Base-by-base conservation (phyloP, 2,888 invertebrate species). In the Schizotus pectinicornis region DNA sequence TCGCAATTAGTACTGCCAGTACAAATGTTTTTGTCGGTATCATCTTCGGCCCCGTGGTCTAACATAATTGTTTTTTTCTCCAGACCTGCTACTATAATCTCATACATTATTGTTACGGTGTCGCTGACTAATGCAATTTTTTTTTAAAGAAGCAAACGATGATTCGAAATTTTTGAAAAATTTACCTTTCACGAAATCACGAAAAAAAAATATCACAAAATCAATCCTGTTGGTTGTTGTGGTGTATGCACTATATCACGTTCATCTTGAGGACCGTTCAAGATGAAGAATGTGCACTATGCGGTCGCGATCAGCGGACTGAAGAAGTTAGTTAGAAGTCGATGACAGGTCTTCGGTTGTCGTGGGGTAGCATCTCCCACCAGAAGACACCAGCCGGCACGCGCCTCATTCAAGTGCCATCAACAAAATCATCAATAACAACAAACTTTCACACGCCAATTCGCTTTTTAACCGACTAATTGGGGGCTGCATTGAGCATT, bases 381-480 rank as follows among this genome's bases (percentile, higher is more conserved):
- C 32, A 35, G 13, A 22, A 37, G 8, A 41, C 22, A 5, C 5
- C 22, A 49, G 41, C 39, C 45, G 46, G 53, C 53, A 53, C 53
- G 53, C 53, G 53, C 30, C 53, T 22, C 22, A 22, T 22, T 22
- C 22, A 22, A 5, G 3, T 33, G 6, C 7, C 11, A 31, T 37
- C 37, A 50, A 38, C 38, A 49, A 7, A 11, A 37, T 9, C 12
- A 12, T 7, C 38, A 41, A 38, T 12, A 38, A 7, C 13, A 37
- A 37, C 12, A 37, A 46, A 52, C 53, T 53, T 53, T 53, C 53
- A 38, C 53, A 51, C 50, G 36, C 31, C 32, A 22, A 34, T 51
- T 53, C 51, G 36, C 46, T 53, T 53, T 53, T 53, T 22, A 22
- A 22, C 22, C 22, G 5, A 22, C 22, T 22, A 22, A 22, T 22